Conservation (phyloP, 2,797 vertebrate genomes). For the Psittacula derbiana region DNA sequence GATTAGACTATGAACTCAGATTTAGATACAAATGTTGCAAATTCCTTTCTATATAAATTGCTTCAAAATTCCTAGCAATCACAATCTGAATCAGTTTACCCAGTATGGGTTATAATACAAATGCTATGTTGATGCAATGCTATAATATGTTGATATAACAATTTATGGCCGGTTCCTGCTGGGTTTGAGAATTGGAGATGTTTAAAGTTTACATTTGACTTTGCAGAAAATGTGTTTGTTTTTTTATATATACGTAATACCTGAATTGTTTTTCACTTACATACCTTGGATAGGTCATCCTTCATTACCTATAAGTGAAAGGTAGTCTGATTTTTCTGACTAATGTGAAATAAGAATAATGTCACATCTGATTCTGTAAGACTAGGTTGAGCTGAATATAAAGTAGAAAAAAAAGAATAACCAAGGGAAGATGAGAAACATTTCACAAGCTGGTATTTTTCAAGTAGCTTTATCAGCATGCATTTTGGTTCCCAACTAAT, state of each 20-base stretch:
- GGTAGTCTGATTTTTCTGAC: background rate
- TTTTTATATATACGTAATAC: background rate
- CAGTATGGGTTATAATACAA: background rate
- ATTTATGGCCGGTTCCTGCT: background rate
- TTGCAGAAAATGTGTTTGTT: background rate
- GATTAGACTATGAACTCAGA: background rate
- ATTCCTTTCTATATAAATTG: background rate
- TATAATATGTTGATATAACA: background rate
- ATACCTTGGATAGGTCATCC: background rate
- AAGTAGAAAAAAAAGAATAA: background rate
- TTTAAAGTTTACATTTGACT: background rate
- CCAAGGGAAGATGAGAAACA: background rate
- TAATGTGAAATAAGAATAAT: background rate
- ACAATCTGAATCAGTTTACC: background rate
- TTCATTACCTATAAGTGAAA: background rate
- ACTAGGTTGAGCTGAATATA: background rate
- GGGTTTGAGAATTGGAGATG: background rate
- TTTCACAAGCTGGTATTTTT: background rate
- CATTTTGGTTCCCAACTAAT: background rate
- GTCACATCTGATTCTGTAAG: background rate
- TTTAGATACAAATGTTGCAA: background rate
- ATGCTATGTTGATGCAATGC: fast-evolving
- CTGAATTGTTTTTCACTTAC: background rate
- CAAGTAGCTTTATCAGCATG: background rate
- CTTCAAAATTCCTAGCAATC: background rate